Conservation (phyloP, 2,888 invertebrate species). For the Phanerotoma sp. region DNA sequence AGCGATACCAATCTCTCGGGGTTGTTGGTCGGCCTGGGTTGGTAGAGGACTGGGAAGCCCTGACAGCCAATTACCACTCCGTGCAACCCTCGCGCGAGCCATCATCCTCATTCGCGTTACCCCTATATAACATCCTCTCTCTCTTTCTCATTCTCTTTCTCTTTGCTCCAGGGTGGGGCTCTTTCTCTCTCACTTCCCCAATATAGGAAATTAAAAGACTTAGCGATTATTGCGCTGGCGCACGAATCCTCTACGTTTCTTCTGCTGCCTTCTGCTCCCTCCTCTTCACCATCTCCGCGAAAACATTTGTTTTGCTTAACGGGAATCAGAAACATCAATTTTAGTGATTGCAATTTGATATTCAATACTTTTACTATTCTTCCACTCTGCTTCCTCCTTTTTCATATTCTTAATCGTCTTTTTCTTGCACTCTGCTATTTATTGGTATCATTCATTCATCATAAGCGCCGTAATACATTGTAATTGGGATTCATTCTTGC, state of each 20-base stretch:
- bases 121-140: constrained; percentile 19
- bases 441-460: too few relatives aligned
- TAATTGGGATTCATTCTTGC: too few relatives aligned
- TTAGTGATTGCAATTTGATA: too few relatives aligned
- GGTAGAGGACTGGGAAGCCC: constrained; percentile 54
- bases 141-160: constrained; percentile 21
- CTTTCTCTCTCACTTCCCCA: constrained; percentile 36
- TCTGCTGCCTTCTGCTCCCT: constrained; percentile 14
- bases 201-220: constrained; percentile 58
- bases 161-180: constrained; percentile 17
- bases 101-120: constrained; percentile 10
- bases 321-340: too few relatives aligned
- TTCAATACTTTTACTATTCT: not conserved
- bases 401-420: not conserved
- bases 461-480: too few relatives aligned
- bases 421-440: not conserved
- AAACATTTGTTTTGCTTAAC: constrained; percentile 1
- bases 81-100: constrained; percentile 53
- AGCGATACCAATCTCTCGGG: constrained; percentile 58
- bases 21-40: constrained; percentile 50
- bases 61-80: constrained; percentile 58
- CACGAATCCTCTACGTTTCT: constrained; percentile 31
- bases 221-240: constrained; percentile 53
- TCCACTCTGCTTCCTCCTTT: not conserved
- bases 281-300: constrained; percentile 7